These are phyloP conservation scores for Oreohelix idahoensis DNA, from an alignment of 1,140 invertebrate genomes.

Conservation along the genomic window DNA sequence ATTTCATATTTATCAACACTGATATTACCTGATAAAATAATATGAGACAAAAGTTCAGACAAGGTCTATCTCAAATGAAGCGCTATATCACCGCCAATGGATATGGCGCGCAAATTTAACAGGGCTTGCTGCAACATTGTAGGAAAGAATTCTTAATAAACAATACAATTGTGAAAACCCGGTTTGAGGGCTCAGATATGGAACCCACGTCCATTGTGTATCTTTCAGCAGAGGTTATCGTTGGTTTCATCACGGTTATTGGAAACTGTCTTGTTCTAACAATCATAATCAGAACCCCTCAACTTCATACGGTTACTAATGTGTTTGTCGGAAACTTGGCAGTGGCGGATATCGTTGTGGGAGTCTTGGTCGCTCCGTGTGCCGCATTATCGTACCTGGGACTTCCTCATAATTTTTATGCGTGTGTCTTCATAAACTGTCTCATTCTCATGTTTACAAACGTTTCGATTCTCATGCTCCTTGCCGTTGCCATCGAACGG, in stretches of 20 bases:
- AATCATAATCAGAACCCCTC: conserved; percentile 68
- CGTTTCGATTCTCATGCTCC: conserved; percentile 68
- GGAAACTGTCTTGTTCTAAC: conserved; percentile 72
- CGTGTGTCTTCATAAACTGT: conserved; percentile 68
- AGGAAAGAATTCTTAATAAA: too few relatives aligned
- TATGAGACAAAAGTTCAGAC: not conserved
- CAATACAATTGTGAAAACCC: too few relatives aligned
- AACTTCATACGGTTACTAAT: conserved; percentile 74
- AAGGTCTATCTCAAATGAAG: not conserved
- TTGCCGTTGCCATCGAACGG: conserved; percentile 68
- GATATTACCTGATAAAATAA: not conserved
- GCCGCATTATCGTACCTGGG: conserved; percentile 63
- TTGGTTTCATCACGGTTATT: conserved; percentile 61
- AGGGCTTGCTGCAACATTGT: too few relatives aligned
- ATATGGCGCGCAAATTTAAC: too few relatives aligned
- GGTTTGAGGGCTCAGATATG: not conserved
- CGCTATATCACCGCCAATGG: too few relatives aligned
- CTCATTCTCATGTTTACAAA: conserved; percentile 69
- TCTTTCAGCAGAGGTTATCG: conserved; percentile 60
- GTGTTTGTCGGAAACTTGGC: conserved; percentile 74
- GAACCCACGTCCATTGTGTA: conserved; percentile 48
- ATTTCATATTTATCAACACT: not conserved
- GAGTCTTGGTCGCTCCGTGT: conserved; percentile 62
- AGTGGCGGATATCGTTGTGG: conserved; percentile 73
- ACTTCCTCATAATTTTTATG: conserved; percentile 58